phyloP scores from a whole-genome alignment of 2,797 vertebrate genomes.

The Denticeps clupeoides region DNA sequence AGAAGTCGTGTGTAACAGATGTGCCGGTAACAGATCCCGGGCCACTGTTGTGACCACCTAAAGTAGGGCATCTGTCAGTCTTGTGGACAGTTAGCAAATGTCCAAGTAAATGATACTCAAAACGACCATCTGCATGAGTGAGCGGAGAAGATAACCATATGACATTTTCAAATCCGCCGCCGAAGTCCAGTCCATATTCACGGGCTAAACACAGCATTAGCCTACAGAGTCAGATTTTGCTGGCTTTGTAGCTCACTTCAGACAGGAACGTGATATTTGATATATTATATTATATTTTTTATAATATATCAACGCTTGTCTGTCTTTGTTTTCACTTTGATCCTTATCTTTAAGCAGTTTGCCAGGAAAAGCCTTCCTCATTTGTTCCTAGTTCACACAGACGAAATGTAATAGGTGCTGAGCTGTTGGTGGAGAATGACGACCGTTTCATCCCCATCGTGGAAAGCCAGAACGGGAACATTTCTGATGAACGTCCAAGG shows the following conservation, averaged over 20 bases:
- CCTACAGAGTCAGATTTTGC: no score
- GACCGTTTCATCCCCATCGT: neutral
- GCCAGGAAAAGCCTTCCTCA: neutral
- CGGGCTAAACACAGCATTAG: no score
- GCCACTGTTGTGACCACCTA: conserved; percentile 67
- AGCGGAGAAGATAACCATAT: conserved; percentile 20
- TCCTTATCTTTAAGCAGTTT: neutral
- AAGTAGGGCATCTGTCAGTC: conserved; percentile 75
- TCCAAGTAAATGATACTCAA: conserved; percentile 43
- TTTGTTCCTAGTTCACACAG: neutral
- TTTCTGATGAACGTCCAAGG: conserved; percentile 10
- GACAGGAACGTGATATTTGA: no score
- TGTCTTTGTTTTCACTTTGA: neutral
- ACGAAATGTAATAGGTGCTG: neutral
- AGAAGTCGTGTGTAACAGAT: conserved; percentile 63
- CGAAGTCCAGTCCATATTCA: no score
- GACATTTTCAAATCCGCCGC: no score
- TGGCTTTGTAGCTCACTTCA: no score
- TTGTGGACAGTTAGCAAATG: conserved; percentile 56
- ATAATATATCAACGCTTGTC: neutral
- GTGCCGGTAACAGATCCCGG: conserved; percentile 73
- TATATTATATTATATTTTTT: no score
- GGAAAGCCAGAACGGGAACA: neutral
- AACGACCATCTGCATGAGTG: conserved; percentile 31
- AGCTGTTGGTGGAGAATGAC: conserved; percentile 5